phyloP scores from a whole-genome alignment of 2,113 vertebrate species.

The Gadus macrocephalus region DNA sequence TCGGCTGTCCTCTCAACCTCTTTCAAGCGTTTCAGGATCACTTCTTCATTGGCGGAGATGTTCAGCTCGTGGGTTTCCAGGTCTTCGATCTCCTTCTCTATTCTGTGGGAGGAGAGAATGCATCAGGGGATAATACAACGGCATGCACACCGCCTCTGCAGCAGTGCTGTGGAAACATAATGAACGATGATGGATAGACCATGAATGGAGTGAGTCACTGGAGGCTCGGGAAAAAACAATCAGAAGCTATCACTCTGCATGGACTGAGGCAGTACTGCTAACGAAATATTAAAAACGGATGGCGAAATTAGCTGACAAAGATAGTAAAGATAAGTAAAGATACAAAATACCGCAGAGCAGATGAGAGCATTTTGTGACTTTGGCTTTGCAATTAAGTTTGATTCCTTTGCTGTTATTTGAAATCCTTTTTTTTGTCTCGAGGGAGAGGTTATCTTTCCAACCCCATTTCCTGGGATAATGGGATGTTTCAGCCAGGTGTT shows the following conservation, averaged over 20 bases:
- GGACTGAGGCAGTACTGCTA: too few relatives aligned
- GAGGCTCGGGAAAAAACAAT: too few relatives aligned
- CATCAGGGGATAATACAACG: not conserved
- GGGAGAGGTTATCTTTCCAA: not conserved
- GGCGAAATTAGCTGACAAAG: too few relatives aligned
- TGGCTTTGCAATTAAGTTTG: too few relatives aligned
- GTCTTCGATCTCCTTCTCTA: conserved; percentile 83
- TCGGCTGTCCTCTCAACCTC: conserved; percentile 86
- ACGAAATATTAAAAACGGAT: too few relatives aligned
- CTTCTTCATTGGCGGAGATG: conserved; percentile 84
- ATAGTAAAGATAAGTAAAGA: too few relatives aligned
- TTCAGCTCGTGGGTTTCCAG: conserved; percentile 84
- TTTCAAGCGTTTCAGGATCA: conserved; percentile 84
- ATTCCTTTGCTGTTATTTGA: not conserved
- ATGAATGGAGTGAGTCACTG: too few relatives aligned
- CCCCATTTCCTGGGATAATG: conserved; percentile 5
- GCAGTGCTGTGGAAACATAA: not conserved
- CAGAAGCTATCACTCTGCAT: too few relatives aligned
- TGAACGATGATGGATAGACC: not conserved
- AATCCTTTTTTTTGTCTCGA: not conserved
- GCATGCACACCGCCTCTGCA: too few relatives aligned
- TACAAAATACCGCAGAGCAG: too few relatives aligned
- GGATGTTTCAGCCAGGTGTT: conserved; percentile 7
- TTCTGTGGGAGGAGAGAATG: conserved; percentile 62
- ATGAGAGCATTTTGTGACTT: too few relatives aligned